phyloP scores from a whole-genome alignment of 2,888 invertebrate genomes.

The Drosophila borborema region DNA sequence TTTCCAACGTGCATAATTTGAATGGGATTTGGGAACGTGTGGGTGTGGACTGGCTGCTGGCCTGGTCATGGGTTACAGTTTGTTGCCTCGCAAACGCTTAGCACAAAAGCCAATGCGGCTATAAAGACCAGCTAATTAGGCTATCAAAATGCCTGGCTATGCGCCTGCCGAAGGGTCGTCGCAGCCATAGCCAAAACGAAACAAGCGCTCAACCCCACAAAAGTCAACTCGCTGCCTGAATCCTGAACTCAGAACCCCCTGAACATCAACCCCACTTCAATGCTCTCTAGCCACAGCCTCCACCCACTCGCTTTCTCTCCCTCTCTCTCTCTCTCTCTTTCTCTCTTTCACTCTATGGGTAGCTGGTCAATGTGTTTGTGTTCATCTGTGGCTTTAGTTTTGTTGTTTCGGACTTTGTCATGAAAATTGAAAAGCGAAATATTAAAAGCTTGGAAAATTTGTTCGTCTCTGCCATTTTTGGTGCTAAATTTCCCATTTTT shows the following conservation, averaged over 20 bases:
- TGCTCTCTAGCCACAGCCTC: background rate
- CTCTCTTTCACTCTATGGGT: background rate
- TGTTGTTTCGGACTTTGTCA: slow-evolving; percentile 58
- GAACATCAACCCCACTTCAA: slow-evolving; percentile 6
- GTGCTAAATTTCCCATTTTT: slow-evolving; percentile 52
- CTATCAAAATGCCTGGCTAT: slow-evolving; percentile 69
- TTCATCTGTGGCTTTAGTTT: slow-evolving; percentile 62
- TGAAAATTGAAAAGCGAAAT: slow-evolving; percentile 30
- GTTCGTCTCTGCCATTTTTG: slow-evolving; percentile 31
- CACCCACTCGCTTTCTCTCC: background rate
- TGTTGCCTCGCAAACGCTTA: slow-evolving; percentile 68
- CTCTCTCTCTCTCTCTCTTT: background rate
- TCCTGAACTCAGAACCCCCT: background rate
- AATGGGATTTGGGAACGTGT: slow-evolving; percentile 42
- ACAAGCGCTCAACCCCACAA: slow-evolving; percentile 45
- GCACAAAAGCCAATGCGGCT: slow-evolving; percentile 70
- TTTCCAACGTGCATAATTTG: slow-evolving; percentile 71
- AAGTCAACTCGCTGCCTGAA: background rate
- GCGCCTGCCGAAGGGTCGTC: slow-evolving; percentile 15
- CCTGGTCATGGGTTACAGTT: slow-evolving; percentile 41
- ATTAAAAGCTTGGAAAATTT: slow-evolving; percentile 36
- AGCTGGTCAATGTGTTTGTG: slow-evolving; percentile 46
- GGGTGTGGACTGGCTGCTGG: background rate
- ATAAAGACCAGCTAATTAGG: slow-evolving; percentile 78
- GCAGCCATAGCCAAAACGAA: slow-evolving; percentile 49